Percentiles rank a stretch among this genome's conserved stretches.
Conservation (phyloP, 2,888 invertebrate species). For the Leptopilina myrica region DNA sequence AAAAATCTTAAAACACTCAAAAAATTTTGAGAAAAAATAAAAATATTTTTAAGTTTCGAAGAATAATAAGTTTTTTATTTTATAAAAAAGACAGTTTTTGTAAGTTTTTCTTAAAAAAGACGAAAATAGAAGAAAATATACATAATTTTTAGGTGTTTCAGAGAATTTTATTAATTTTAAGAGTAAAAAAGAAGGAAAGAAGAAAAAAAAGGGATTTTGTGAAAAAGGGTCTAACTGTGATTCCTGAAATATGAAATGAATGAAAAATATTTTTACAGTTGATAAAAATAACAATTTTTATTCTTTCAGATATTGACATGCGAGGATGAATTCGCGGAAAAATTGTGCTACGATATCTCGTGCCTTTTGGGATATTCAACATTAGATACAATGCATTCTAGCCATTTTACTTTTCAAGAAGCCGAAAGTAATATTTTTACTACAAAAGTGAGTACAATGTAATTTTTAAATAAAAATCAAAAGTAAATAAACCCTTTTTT, state of each 20-base stretch:
- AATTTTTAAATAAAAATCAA: background rate
- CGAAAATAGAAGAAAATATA: no score
- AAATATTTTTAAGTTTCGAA: no score
- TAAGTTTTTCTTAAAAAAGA: no score
- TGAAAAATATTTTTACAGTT: background rate
- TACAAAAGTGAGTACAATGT: conserved; percentile 51
- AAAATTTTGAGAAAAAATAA: no score
- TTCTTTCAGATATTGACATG: conserved; percentile 61
- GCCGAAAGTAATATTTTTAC: conserved; percentile 51
- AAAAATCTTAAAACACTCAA: no score
- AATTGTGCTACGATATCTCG: conserved; percentile 72
- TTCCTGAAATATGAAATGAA: no score
- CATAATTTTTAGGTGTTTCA: no score
- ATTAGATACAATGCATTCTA: conserved; percentile 63
- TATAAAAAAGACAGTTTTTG: background rate
- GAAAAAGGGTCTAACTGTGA: no score
- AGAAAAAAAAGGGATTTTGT: no score
- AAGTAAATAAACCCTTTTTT: no score
- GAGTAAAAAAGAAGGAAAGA: background rate
- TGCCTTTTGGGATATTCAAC: conserved; percentile 77
- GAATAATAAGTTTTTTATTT: background rate
- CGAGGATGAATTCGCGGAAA: conserved; percentile 71
- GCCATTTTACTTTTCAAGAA: conserved; percentile 59
- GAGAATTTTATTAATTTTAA: no score
- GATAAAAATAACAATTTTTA: conserved; percentile 20